Base-by-base conservation (phyloP, 2,888 invertebrate genomes). In the Pyrrhia umbra region DNA sequence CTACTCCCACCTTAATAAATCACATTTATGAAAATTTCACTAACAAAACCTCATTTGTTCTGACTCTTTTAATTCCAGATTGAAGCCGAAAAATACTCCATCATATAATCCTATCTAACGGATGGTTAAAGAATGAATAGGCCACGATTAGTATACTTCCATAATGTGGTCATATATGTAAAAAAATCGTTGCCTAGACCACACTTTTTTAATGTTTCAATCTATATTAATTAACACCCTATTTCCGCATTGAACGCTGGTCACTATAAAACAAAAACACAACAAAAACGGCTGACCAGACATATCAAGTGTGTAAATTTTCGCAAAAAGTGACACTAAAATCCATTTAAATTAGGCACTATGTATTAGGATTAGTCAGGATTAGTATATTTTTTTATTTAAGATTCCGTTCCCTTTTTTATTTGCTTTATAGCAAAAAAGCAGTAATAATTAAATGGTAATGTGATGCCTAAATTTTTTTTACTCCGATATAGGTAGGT, bases 201-300 rank as follows among this genome's bases (percentile, higher is more conserved):
- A 34, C 9, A 21, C 30, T 45, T 57, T 69, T 45, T 62, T 57
- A 39, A 67, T 51, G 6, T 52, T 42, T 62, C 21, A 40, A 57
- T 71, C 39, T 6, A 37, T 2, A 45, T 30, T 51, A 39, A 45
- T 34, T 56, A 45, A 43, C 6, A 13, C 6, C 37, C 45, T 42
- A 76, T 57, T 39, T 76, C 77, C 71, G 72, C 50, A 58, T 76
- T 42, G 23, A 45, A n/a, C 9, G n/a, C 10, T 6, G 13, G n/a
- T 20, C 34, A 23, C 5, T 10, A 21, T 27, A 5, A 1, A 34
- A 27, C 6, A 68, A 75, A 69, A 75, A 25, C 6, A 15, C 47
- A 65, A 9, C 30, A 40, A 15, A 62, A 65, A 9, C 30, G 27
- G 42, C 15, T 27, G 20, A 40, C 8, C 4, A n/a, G 10, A 0